Percentiles rank a stretch among this genome's conserved stretches.
Evolutionary conservation across 2,888 invertebrate species (phyloP).

Genomic region (Brachyptera risi): DNA sequence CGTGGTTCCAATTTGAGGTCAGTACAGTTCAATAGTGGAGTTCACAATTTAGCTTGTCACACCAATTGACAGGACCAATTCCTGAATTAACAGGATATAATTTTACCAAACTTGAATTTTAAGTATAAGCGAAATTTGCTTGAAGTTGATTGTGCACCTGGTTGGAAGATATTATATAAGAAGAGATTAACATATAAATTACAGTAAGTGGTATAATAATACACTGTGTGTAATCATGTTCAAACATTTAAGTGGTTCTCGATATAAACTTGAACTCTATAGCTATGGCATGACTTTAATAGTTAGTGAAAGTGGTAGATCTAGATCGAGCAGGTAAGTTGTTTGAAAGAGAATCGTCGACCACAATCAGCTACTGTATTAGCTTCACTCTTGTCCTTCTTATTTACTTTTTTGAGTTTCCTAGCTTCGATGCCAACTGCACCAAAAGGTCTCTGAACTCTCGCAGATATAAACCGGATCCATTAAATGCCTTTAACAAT

Average conservation of each 20-base stretch:
- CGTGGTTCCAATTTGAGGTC: no score
- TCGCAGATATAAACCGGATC: conserved; percentile 2
- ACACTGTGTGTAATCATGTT: neutral
- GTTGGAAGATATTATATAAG: no score
- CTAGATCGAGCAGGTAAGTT: neutral
- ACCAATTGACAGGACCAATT: no score
- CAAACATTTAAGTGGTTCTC: neutral
- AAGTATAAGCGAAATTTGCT: no score
- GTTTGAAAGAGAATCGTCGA: neutral
- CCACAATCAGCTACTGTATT: no score
- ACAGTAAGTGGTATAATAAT: no score
- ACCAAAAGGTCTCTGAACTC: conserved; percentile 17
- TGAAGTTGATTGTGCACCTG: no score
- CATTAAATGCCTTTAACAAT: neutral
- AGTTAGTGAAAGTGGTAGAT: neutral
- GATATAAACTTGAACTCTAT: conserved; percentile 7
- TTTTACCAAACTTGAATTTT: no score
- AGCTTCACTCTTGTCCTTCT: neutral
- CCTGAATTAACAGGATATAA: no score
- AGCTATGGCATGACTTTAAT: neutral
- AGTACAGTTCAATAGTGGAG: no score
- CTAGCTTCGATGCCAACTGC: conserved; percentile 2
- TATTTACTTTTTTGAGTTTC: neutral
- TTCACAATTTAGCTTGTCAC: no score
- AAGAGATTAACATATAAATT: no score